Evolutionary conservation across 2,113 vertebrate species (phyloP).

Genomic region (Mastomys natalensis): DNA sequence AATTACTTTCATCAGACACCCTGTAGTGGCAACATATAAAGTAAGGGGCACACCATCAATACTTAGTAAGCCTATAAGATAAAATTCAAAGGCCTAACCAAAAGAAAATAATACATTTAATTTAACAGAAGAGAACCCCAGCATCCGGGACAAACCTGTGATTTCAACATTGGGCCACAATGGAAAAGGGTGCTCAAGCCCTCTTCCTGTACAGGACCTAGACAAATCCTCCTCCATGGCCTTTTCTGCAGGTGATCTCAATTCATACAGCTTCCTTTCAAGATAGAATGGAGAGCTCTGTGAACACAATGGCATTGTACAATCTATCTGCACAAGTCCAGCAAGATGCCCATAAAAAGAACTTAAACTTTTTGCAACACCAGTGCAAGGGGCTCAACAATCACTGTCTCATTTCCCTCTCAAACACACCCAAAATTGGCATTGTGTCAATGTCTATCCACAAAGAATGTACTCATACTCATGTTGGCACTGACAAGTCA

Average conservation of each 20-base stretch:
- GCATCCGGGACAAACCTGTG: not conserved
- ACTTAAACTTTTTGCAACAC: not conserved
- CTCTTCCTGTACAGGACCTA: not conserved
- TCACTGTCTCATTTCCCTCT: not conserved
- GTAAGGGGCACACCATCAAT: too few relatives aligned
- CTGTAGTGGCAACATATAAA: not conserved
- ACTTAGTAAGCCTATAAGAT: not conserved
- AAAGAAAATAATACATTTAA: not conserved
- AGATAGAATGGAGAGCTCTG: not conserved
- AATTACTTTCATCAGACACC: not conserved
- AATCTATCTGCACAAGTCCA: not conserved
- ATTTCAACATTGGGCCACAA: too few relatives aligned
- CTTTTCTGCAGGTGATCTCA: not conserved
- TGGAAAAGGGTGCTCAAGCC: not conserved
- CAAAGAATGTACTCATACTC: not conserved
- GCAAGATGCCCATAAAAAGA: not conserved
- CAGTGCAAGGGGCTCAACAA: not conserved
- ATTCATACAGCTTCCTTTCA: not conserved
- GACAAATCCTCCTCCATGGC: not conserved
- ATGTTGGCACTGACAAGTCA: not conserved
- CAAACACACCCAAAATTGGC: not conserved
- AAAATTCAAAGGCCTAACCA: not conserved
- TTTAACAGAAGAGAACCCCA: not conserved
- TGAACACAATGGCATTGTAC: fast-evolving
- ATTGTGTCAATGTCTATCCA: not conserved